A percentile compares a stretch with the other conserved stretches of the same genome.
Conservation (phyloP, 2,888 invertebrate species). For the Polyploca ridens region DNA sequence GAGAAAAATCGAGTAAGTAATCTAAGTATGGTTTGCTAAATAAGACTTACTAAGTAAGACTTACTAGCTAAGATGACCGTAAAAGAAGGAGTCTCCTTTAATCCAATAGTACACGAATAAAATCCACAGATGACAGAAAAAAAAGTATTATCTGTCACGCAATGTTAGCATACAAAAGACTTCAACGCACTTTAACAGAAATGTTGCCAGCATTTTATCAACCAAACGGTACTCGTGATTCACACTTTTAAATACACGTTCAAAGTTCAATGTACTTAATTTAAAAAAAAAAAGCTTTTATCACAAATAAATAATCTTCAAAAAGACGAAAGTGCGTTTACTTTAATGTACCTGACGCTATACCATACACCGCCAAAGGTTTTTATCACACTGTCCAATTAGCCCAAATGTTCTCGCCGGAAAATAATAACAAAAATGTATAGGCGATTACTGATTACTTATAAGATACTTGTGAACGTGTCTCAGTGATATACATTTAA, state of each 20-base stretch:
- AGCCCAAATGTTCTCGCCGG: constrained; percentile 40
- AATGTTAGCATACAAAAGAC: neutral
- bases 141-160: neutral
- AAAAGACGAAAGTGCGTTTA: constrained; percentile 7
- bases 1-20: too few species aligned
- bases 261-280: constrained; percentile 10
- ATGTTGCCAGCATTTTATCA: neutral
- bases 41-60: too few species aligned
- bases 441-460: constrained; percentile 4
- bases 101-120: too few species aligned
- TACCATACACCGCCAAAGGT: constrained; percentile 38
- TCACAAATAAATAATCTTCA: constrained; percentile 10
- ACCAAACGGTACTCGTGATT: constrained; percentile 3
- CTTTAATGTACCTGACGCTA: constrained; percentile 12
- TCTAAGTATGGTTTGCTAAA: too few species aligned
- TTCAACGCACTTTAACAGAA: neutral
- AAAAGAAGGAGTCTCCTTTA: too few species aligned
- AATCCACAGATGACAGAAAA: neutral
- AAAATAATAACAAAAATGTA: constrained; percentile 16
- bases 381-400: constrained; percentile 52
- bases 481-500: neutral
- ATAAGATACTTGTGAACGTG: neutral
- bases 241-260: constrained; percentile 10
- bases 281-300: neutral
- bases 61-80: too few species aligned